Conservation (phyloP, 2,888 invertebrate species). For the Tuta absoluta region DNA sequence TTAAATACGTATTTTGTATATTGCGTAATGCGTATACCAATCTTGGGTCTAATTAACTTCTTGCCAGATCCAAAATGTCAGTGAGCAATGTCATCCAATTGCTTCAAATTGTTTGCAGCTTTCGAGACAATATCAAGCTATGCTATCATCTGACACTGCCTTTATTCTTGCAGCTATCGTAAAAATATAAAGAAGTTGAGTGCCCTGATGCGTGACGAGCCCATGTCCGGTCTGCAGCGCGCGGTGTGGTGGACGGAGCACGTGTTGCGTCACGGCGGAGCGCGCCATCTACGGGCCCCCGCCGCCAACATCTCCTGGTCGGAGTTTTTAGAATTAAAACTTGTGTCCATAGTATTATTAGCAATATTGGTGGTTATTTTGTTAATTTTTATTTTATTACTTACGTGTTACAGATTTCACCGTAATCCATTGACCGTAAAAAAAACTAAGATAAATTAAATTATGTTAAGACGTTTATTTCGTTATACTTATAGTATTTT, state of each 20-base stretch:
- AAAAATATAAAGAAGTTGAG: background rate
- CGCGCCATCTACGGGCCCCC: conserved; percentile 55
- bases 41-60: no score
- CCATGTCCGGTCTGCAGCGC: conserved; percentile 34
- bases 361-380: background rate
- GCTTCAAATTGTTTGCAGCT: no score
- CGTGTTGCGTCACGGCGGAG: conserved; percentile 60
- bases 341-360: conserved; percentile 22
- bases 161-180: background rate
- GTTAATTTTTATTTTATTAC: background rate
- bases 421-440: background rate
- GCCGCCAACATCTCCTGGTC: conserved; percentile 51
- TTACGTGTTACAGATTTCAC: background rate
- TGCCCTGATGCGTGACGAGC: background rate
- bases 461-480: background rate
- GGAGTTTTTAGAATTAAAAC: conserved; percentile 48
- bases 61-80: no score
- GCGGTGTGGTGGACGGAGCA: conserved; percentile 76
- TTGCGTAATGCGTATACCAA: no score
- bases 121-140: no score
- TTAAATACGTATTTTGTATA: no score
- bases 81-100: no score
- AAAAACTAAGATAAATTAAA: background rate
- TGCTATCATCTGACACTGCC: no score
- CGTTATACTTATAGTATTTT: no score